Evolutionary conservation across 2,113 vertebrate species (phyloP).

Genomic region (Erpornis zantholeuca): DNA sequence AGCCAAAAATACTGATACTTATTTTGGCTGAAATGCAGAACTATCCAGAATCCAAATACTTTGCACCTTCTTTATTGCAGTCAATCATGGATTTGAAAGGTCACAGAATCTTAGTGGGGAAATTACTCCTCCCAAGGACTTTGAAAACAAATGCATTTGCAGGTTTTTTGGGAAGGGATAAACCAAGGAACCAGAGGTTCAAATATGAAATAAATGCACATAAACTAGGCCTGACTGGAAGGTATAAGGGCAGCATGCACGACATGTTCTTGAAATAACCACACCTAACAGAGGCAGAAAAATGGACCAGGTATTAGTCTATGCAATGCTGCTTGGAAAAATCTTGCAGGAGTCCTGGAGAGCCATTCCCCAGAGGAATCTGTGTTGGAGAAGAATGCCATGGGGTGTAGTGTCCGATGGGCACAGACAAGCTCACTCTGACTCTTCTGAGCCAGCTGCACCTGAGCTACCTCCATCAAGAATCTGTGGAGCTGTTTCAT

Average conservation of each 20-base stretch:
- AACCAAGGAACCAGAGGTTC: not conserved
- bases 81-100: not conserved
- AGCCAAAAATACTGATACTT: not conserved
- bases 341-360: not conserved
- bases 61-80: not conserved
- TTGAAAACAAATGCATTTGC: not conserved
- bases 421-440: not conserved
- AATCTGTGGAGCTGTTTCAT: not conserved
- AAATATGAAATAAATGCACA: not conserved
- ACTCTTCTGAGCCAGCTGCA: not conserved
- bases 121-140: not conserved
- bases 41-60: not conserved
- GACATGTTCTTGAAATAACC: not conserved
- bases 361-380: not conserved
- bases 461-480: not conserved
- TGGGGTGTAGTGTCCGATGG: rapidly evolving
- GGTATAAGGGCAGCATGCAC: not conserved
- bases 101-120: rapidly evolving
- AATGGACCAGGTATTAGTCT: not conserved
- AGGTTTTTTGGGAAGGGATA: not conserved
- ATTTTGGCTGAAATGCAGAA: not conserved
- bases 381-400: not conserved
- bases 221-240: not conserved
- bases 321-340: not conserved
- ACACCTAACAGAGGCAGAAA: not conserved